phyloP scores from a whole-genome alignment of 2,888 invertebrate species.

The Mystacides longicornis region DNA sequence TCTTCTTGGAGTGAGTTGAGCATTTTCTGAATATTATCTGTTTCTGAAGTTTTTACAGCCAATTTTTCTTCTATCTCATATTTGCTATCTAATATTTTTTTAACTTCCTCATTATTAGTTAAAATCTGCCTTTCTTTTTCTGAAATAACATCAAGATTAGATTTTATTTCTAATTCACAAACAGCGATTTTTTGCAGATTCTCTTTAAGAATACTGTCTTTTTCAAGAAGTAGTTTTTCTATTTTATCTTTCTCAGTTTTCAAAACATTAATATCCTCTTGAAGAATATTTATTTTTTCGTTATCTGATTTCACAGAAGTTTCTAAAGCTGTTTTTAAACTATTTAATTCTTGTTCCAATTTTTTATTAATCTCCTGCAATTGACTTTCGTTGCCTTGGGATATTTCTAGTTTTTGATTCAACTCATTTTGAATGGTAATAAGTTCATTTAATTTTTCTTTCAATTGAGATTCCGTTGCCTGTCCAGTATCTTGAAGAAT shows the following conservation, averaged over 20 bases:
- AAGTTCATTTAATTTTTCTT: constrained; percentile 46
- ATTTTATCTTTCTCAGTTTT: constrained; percentile 34
- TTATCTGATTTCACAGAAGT: constrained; percentile 38
- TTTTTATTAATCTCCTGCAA: constrained; percentile 43
- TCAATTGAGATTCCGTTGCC: constrained; percentile 42
- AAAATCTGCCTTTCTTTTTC: constrained; percentile 47
- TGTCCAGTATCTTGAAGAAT: constrained; percentile 42
- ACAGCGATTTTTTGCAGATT: constrained; percentile 41
- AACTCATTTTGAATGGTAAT: constrained; percentile 45
- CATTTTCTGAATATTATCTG: constrained; percentile 38
- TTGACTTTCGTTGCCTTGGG: constrained; percentile 44
- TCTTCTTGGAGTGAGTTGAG: constrained; percentile 41
- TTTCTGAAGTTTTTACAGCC: constrained; percentile 37
- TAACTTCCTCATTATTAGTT: constrained; percentile 38
- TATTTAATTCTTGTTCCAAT: constrained; percentile 42
- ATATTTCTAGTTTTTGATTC: constrained; percentile 44
- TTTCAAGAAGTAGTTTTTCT: constrained; percentile 36
- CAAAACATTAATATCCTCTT: constrained; percentile 34
- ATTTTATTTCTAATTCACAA: constrained; percentile 43
- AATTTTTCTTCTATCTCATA: constrained; percentile 44
- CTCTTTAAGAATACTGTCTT: constrained; percentile 40
- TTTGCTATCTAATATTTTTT: constrained; percentile 39
- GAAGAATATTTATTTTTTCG: constrained; percentile 32
- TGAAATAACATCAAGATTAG: constrained; percentile 39
- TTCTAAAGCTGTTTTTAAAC: constrained; percentile 39